Conservation (phyloP, 37 sponge, comb jelly and placozoan species). For the Hormiphora californensis region DNA sequence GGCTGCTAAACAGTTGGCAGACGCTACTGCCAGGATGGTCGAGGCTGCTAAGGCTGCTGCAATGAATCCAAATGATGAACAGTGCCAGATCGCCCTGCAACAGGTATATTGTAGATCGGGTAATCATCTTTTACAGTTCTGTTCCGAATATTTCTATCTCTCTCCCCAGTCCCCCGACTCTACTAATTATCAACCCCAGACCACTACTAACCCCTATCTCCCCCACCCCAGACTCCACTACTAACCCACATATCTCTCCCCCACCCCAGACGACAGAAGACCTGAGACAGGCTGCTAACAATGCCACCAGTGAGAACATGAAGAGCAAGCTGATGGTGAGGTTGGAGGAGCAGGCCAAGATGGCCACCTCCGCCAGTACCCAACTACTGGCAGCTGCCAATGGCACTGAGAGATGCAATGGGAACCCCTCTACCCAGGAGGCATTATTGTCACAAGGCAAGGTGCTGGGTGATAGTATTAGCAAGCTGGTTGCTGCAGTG, state of each 20-base stretch:
- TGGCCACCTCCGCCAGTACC: slow-evolving; percentile 79
- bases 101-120: not conserved
- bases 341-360: slow-evolving; percentile 85
- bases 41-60: slow-evolving; percentile 87
- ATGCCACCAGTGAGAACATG: slow-evolving; percentile 52
- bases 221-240: not conserved
- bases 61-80: slow-evolving; percentile 63
- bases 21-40: slow-evolving; percentile 92
- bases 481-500: slow-evolving; percentile 15
- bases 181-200: not conserved
- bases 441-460: slow-evolving; percentile 51
- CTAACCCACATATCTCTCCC: not conserved
- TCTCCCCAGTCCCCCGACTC: not conserved
- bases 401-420: slow-evolving; percentile 81
- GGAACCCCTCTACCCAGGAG: slow-evolving; percentile 36
- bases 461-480: slow-evolving; percentile 47
- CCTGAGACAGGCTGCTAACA: slow-evolving; percentile 48
- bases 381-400: slow-evolving; percentile 96
- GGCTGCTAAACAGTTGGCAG: slow-evolving; percentile 83
- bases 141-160: not conserved
- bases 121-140: too few relatives aligned
- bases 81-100: slow-evolving; percentile 40
- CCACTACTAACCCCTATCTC: not conserved
- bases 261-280: slow-evolving; percentile 25
- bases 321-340: slow-evolving; percentile 57